Evolutionary conservation across 2,113 vertebrate genomes (phyloP).

Genomic region (Myiopsitta monachus): DNA sequence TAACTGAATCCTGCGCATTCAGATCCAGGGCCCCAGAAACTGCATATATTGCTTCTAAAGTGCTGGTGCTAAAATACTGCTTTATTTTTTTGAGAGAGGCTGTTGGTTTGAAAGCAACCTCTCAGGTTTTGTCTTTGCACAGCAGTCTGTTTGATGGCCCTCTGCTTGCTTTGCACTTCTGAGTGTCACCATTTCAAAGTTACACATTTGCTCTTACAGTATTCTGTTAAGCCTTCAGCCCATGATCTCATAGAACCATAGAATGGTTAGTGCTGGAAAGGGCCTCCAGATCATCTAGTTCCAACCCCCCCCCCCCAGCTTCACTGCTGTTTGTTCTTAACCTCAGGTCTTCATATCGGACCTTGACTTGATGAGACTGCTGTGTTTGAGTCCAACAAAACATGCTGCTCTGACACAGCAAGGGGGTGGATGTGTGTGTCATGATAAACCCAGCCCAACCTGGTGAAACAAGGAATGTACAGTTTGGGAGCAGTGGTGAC

Average conservation of each 20-base stretch:
- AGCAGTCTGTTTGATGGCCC: neutral
- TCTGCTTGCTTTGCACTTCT: neutral
- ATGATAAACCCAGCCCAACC: neutral
- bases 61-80: neutral
- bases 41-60: neutral
- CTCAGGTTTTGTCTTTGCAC: neutral
- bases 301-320: no score
- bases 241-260: neutral
- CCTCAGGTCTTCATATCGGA: neutral
- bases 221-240: neutral
- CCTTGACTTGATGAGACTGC: neutral
- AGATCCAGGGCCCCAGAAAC: neutral
- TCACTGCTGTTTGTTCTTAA: neutral
- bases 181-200: neutral
- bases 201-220: neutral
- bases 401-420: neutral
- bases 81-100: neutral
- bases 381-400: neutral
- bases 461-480: neutral
- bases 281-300: neutral
- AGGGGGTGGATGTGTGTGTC: neutral
- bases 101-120: neutral
- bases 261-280: neutral
- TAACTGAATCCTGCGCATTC: neutral
- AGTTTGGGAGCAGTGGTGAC: neutral